A percentile compares a stretch with the other conserved stretches of the same genome.
Conservation (phyloP, 2,888 invertebrate genomes). For the Erannis defoliaria region DNA sequence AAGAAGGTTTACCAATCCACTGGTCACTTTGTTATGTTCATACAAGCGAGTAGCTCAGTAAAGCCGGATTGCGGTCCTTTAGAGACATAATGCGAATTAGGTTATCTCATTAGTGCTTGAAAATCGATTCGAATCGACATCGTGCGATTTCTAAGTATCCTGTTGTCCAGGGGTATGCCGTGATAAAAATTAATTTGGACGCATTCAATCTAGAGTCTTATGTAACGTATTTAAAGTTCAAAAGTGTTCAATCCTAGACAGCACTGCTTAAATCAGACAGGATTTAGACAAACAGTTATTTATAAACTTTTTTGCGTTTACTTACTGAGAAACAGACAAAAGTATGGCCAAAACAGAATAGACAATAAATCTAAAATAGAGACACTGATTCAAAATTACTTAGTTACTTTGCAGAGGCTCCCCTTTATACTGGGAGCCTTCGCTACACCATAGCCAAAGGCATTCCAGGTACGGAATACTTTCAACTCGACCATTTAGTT, state of each 20-base stretch:
- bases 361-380: neutral
- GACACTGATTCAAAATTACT: neutral
- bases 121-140: neutral
- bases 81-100: too few species aligned
- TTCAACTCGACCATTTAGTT: constrained; percentile 35
- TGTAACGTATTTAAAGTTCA: too few species aligned
- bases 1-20: neutral
- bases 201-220: too few species aligned
- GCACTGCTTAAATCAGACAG: too few species aligned
- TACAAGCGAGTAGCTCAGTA: neutral
- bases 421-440: neutral
- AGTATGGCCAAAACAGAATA: too few species aligned
- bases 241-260: too few species aligned
- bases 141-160: neutral
- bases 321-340: too few species aligned
- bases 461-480: constrained; percentile 17
- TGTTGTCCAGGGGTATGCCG: too few species aligned
- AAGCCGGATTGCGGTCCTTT: too few species aligned
- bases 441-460: constrained; percentile 19
- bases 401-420: neutral
- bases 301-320: too few species aligned
- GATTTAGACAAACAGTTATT: too few species aligned
- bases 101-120: neutral
- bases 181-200: too few species aligned
- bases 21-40: neutral